These are phyloP conservation scores for Peromyscus leucopus DNA, from an alignment of 2,113 vertebrate genomes.

Conservation along the genomic window DNA sequence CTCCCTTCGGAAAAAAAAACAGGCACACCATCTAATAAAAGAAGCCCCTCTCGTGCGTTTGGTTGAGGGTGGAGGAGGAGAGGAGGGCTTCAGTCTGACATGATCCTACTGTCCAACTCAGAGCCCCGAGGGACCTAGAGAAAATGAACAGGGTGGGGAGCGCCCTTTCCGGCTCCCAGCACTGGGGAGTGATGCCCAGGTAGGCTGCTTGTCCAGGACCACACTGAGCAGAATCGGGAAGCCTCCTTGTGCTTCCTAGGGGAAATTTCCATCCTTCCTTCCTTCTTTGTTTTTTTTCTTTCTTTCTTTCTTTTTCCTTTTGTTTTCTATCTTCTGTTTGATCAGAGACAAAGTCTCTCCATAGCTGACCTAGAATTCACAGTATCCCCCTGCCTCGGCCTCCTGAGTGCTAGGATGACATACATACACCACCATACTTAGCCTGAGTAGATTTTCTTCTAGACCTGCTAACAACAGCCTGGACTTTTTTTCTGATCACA, in stretches of 20 bases:
- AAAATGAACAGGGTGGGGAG: not conserved
- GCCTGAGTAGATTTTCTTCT: not conserved
- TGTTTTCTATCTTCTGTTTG: not conserved
- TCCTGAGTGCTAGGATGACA: not conserved
- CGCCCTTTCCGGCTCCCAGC: not conserved
- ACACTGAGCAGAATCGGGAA: not conserved
- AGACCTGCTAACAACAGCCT: not conserved
- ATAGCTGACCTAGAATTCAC: not conserved
- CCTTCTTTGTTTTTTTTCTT: not conserved
- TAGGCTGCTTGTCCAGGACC: fast-evolving
- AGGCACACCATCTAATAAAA: not conserved
- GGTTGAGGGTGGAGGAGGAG: too few species aligned
- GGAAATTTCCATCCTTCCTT: not conserved
- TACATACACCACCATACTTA: not conserved
- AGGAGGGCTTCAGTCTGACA: too few species aligned
- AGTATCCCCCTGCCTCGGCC: not conserved
- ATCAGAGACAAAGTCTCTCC: not conserved
- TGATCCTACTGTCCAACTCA: not conserved
- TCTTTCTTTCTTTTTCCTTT: not conserved
- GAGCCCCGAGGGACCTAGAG: not conserved
- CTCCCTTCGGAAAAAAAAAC: not conserved
- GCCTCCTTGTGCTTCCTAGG: not conserved
- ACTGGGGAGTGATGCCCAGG: not conserved
- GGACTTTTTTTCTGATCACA: not conserved
- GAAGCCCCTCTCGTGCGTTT: not conserved